Conservation (phyloP, 2,888 invertebrate genomes). For the Macropis europaea region DNA sequence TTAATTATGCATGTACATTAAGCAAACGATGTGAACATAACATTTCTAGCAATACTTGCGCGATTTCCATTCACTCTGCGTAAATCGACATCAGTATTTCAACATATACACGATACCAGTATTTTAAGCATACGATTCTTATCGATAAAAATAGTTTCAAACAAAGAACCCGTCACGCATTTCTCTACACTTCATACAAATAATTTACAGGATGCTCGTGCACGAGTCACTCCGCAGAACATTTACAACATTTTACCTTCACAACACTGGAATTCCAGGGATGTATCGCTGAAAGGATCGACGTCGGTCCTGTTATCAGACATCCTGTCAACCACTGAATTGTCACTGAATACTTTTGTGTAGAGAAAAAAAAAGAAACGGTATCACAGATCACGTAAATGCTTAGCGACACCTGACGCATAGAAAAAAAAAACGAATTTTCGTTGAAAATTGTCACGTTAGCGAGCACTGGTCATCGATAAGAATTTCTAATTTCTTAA, state of each 20-base stretch:
- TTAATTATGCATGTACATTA: too few relatives aligned
- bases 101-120: neutral
- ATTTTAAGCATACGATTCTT: neutral
- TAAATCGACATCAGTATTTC: neutral
- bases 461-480: conserved; percentile 9
- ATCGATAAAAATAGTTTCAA: neutral
- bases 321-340: conserved; percentile 58
- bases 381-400: neutral
- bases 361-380: neutral
- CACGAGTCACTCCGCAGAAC: neutral
- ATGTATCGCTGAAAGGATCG: conserved; percentile 75
- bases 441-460: neutral
- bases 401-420: neutral
- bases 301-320: conserved; percentile 66
- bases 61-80: neutral
- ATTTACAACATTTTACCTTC: conserved; percentile 66
- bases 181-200: neutral
- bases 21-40: neutral
- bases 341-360: neutral
- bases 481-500: conserved; percentile 1
- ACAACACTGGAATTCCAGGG: conserved; percentile 66
- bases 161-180: neutral
- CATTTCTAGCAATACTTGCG: neutral
- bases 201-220: neutral
- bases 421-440: neutral